These are phyloP conservation scores for Varecia variegata DNA, from an alignment of 2,797 vertebrate genomes.

Conservation along the genomic window DNA sequence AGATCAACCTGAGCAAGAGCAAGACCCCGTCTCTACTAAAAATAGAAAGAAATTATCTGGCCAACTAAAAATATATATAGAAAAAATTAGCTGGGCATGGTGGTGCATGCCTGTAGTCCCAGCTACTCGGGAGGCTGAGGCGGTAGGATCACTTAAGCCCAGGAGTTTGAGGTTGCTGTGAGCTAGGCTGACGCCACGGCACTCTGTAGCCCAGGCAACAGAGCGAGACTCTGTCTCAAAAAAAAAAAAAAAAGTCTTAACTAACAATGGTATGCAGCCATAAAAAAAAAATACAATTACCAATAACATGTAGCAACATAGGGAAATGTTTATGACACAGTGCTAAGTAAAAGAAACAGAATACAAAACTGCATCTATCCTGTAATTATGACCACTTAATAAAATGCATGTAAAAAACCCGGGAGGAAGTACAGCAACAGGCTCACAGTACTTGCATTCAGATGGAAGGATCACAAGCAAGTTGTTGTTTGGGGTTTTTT, in stretches of 20 bases:
- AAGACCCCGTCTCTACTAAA: too few relatives aligned
- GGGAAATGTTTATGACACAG: background rate
- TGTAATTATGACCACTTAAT: background rate
- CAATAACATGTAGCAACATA: background rate
- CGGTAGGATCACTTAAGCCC: too few relatives aligned
- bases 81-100: too few relatives aligned
- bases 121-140: too few relatives aligned
- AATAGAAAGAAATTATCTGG: too few relatives aligned
- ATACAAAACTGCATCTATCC: background rate
- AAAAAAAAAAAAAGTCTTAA: constrained; percentile 47
- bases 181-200: too few relatives aligned
- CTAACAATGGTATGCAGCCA: constrained; percentile 31
- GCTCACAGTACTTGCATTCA: background rate
- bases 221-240: too few relatives aligned
- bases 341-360: background rate
- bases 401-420: background rate
- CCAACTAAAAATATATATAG: too few relatives aligned
- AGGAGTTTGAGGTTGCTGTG: too few relatives aligned
- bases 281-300: constrained; percentile 5
- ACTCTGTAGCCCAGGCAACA: too few relatives aligned
- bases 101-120: too few relatives aligned
- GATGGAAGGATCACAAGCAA: background rate
- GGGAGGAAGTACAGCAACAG: background rate
- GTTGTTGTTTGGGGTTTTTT: background rate
- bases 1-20: too few relatives aligned